A percentile compares a stretch with the other conserved stretches of the same genome.
Evolutionary conservation across 2,888 invertebrate genomes (phyloP).

Genomic region (Tetrapedia diversipes): DNA sequence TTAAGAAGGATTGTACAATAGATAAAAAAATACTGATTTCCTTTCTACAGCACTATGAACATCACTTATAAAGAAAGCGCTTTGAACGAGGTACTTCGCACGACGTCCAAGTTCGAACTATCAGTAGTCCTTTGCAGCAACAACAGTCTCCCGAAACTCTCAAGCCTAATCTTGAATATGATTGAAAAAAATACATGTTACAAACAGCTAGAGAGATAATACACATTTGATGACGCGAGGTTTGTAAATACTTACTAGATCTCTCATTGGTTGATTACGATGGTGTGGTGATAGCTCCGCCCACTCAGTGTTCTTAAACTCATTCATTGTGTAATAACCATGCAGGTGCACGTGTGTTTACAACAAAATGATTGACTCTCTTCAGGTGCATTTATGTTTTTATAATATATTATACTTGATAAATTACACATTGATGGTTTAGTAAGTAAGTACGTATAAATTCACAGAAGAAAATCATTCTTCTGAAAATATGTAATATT

Average conservation of each 20-base stretch:
- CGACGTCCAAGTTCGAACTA: conserved; percentile 42
- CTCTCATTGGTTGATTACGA: conserved; percentile 59
- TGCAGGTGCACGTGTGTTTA: conserved; percentile 8
- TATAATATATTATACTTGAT: background rate
- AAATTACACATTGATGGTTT: background rate
- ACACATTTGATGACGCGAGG: conserved; percentile 49
- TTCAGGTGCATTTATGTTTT: background rate
- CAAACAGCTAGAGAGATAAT: conserved; percentile 51
- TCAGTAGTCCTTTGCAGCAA: conserved; percentile 37
- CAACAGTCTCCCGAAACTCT: conserved; percentile 62
- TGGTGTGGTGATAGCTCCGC: conserved; percentile 74
- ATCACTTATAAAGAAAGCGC: conserved; percentile 24
- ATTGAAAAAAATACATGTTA: conserved; percentile 55
- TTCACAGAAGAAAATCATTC: background rate
- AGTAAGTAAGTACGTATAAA: conserved; percentile 3
- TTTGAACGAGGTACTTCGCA: conserved; percentile 24
- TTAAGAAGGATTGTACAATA: background rate
- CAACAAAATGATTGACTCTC: background rate
- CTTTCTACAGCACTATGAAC: conserved; percentile 30
- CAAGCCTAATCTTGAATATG: conserved; percentile 50
- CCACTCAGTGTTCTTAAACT: conserved; percentile 58
- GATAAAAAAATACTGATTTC: conserved; percentile 31
- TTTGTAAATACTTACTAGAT: conserved; percentile 49
- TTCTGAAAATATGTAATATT: too few species aligned
- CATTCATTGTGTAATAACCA: conserved; percentile 28